These are phyloP conservation scores for Zygothrica quintamaculata DNA, from an alignment of 2,888 invertebrate genomes.

Conservation along the genomic window DNA sequence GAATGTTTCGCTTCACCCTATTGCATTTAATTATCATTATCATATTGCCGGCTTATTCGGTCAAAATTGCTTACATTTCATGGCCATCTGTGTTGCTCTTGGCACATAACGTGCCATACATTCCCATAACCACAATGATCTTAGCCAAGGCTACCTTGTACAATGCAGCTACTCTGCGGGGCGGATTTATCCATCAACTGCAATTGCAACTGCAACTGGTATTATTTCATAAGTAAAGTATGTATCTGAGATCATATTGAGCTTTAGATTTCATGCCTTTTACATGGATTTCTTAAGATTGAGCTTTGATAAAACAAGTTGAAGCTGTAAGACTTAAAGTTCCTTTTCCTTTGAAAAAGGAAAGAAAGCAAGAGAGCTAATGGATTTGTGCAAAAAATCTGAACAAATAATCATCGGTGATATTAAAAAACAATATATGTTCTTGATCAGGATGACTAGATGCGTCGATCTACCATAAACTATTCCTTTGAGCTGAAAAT, in stretches of 20 bases:
- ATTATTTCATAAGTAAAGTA: too few species aligned
- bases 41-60: constrained; percentile 59
- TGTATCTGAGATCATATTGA: constrained; percentile 50
- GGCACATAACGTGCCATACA: constrained; percentile 12
- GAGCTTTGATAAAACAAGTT: constrained; percentile 41
- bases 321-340: constrained; percentile 47
- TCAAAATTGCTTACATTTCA: constrained; percentile 38
- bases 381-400: too few species aligned
- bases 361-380: too few species aligned
- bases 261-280: constrained; percentile 66
- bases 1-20: constrained; percentile 38
- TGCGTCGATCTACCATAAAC: not conserved
- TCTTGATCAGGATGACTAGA: too few species aligned
- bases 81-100: constrained; percentile 30
- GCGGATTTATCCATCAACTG: constrained; percentile 45
- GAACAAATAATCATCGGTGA: too few species aligned
- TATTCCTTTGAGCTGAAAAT: too few species aligned
- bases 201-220: constrained; percentile 14
- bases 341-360: too few species aligned
- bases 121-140: too few species aligned
- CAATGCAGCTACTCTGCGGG: constrained; percentile 58
- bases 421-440: constrained; percentile 33
- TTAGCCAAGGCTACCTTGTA: constrained; percentile 50
- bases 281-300: constrained; percentile 54
- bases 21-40: constrained; percentile 76